Evolutionary conservation across 2,888 invertebrate genomes (phyloP), one percentile per base, ranked within the genome.

Genomic region (Maniola hyperantus): DNA sequence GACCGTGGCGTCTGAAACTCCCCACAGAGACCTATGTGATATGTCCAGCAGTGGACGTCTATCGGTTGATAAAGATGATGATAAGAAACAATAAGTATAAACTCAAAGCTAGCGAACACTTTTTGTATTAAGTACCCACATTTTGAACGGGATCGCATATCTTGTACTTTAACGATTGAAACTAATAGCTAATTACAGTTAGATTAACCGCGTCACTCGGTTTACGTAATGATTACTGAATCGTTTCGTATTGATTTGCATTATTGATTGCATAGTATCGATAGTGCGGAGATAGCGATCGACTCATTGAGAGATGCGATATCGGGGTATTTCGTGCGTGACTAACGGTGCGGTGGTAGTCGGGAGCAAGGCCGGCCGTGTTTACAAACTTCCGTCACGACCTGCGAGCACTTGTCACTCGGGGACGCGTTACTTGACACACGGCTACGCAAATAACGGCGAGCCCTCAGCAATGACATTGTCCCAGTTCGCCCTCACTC

Each of bases 371-470:
- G 91, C 88, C 91, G 88, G 70, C 81, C 74, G 74, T 91, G 91
- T 91, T 91, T 91, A 91, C 91, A 89, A 89, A 89, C 89, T 89
- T 87, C 89, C 88, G 90, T 84, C 87, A 85, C 85, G 83, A 83
- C 79, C 81, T 79, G 78, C 83, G 80, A 79, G 77, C 84, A 85
- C 86, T 89, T 88, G 88, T 89, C 89, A 89, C 84, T 83, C 82
- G 78, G 77, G 72, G 68, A 69, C 71, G 73, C 82, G 77, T 83
- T 72, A 72, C 76, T 74, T 74, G 75, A 87, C 90, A 88, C 89
- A 88, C 87, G 88, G 84, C 85, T 86, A 89, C 87, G 89, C 89
- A 91, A 91, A 91, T 91, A 91, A 89, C 87, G 84, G 85, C 84
- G 80, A 85, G 87, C 87, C 90, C 89, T 88, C 87, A 80, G 86